Evolutionary conservation across 2,797 vertebrate genomes (phyloP).

Genomic region (Tenualosa thibaudeaui): DNA sequence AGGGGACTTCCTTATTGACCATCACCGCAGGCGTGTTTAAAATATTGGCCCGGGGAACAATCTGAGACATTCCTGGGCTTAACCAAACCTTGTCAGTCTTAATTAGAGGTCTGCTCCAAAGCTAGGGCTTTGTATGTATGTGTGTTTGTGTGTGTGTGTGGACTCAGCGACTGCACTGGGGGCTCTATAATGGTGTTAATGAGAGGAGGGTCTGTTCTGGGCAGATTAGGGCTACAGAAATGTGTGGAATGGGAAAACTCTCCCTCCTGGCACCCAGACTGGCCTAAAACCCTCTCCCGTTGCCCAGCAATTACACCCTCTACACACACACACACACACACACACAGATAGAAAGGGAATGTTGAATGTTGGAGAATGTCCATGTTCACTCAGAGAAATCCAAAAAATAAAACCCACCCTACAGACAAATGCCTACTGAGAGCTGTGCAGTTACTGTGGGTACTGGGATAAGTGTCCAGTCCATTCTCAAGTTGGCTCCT

Average conservation of each 20-base stretch:
- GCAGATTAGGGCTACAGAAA: slow-evolving; percentile 43
- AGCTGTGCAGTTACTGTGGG: too few species aligned
- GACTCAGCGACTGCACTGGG: slow-evolving; percentile 46
- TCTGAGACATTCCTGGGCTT: slow-evolving; percentile 52
- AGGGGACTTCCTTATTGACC: slow-evolving; percentile 33
- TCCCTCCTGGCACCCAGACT: slow-evolving; percentile 23
- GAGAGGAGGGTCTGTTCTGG: slow-evolving; percentile 47
- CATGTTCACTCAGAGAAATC: too few species aligned
- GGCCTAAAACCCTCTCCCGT: background rate
- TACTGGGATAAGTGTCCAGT: background rate
- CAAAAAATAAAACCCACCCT: too few species aligned
- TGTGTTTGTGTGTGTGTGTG: slow-evolving; percentile 10
- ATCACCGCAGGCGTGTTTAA: slow-evolving; percentile 38
- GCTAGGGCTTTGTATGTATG: slow-evolving; percentile 33
- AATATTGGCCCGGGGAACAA: slow-evolving; percentile 31
- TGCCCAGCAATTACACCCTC: background rate
- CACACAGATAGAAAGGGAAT: background rate
- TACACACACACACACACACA: background rate
- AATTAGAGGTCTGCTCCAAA: slow-evolving; percentile 45
- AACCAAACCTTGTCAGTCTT: slow-evolving; percentile 48
- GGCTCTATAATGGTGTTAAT: slow-evolving; percentile 58
- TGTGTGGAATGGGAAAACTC: slow-evolving; percentile 40
- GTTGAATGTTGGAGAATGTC: too few species aligned
- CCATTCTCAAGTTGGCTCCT: background rate
- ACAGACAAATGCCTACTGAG: background rate